These are phyloP conservation scores for Smittia aterrima DNA, from an alignment of 2,888 invertebrate species.

Conservation along the genomic window DNA sequence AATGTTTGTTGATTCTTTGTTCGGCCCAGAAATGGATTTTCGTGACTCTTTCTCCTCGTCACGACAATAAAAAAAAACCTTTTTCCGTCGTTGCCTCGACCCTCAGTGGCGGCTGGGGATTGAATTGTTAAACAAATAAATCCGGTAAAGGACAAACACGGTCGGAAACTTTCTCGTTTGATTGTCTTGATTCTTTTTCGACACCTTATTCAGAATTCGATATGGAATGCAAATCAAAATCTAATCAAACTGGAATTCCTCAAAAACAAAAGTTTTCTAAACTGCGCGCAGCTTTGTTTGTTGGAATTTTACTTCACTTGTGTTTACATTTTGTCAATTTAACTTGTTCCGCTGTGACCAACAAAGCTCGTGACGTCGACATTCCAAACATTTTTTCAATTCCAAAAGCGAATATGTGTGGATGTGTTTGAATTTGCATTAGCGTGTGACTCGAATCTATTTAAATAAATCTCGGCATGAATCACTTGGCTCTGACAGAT, in stretches of 20 bases:
- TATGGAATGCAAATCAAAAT: background rate
- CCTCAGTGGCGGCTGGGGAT: background rate
- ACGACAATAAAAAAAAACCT: background rate
- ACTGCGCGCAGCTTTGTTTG: too few species aligned
- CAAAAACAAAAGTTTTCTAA: too few species aligned
- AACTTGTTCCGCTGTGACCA: background rate
- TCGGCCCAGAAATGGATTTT: background rate
- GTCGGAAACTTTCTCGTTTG: background rate
- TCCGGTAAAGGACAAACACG: background rate
- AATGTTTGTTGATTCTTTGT: background rate
- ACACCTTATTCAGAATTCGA: background rate
- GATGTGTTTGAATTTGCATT: background rate
- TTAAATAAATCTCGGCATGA: too few species aligned
- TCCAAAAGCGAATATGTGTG: background rate
- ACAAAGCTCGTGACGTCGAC: background rate
- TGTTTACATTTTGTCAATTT: background rate
- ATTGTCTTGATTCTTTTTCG: background rate
- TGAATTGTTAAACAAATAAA: conserved; percentile 1
- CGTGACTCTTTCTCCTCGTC: background rate
- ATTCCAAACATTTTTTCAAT: background rate
- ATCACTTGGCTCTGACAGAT: too few species aligned
- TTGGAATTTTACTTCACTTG: too few species aligned
- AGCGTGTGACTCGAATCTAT: background rate
- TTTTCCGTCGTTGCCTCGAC: background rate
- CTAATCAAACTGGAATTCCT: too few species aligned